phyloP scores from a whole-genome alignment of 2,888 invertebrate species.

The Melieria picta region DNA sequence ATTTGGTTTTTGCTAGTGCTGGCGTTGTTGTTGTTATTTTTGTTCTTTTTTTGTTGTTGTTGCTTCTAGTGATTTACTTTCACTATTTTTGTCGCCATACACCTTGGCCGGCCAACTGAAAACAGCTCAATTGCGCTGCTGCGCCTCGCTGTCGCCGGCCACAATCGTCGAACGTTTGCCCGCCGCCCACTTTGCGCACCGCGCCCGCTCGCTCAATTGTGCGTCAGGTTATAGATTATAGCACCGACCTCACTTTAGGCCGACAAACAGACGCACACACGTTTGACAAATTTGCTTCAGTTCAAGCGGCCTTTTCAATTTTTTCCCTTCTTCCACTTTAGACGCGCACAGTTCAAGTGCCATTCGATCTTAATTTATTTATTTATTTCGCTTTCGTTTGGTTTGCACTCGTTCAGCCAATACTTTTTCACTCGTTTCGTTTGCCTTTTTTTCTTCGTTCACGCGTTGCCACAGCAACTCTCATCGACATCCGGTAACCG shows the following conservation, averaged over 20 bases:
- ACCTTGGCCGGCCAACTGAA: too few species aligned
- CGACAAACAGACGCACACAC: too few species aligned
- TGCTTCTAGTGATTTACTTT: neutral
- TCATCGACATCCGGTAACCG: constrained; percentile 34
- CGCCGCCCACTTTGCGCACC: too few species aligned
- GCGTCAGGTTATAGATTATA: too few species aligned
- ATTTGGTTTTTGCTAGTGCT: constrained; percentile 9
- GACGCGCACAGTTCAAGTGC: neutral
- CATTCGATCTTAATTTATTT: neutral
- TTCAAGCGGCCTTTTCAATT: neutral
- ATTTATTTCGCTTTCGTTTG: neutral
- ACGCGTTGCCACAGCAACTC: neutral
- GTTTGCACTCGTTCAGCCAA: neutral
- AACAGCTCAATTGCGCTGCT: too few species aligned
- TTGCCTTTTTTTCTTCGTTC: constrained; percentile 11
- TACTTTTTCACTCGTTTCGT: constrained; percentile 14
- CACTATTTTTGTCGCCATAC: neutral
- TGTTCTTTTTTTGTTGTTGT: constrained; percentile 7
- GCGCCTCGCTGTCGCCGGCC: too few species aligned
- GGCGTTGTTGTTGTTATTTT: constrained; percentile 8
- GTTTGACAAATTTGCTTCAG: too few species aligned
- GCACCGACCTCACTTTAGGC: too few species aligned
- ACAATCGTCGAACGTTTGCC: too few species aligned
- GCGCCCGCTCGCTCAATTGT: too few species aligned
- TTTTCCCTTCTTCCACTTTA: neutral